A percentile compares a stretch with the other conserved stretches of the same genome.
phyloP scores from a whole-genome alignment of 1,140 invertebrate species.

The Globodera ellingtonae region DNA sequence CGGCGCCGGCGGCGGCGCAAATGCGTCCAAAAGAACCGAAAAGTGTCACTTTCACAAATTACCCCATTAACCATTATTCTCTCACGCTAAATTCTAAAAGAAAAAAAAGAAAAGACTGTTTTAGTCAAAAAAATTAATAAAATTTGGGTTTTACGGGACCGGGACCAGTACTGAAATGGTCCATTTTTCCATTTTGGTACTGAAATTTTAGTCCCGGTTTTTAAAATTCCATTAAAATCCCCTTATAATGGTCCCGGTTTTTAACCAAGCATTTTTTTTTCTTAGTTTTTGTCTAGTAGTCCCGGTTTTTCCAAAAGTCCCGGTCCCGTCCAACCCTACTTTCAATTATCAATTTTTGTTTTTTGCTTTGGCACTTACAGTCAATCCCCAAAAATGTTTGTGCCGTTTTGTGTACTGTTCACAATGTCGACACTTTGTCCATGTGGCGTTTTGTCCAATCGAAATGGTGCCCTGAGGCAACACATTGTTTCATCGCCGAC shows the following conservation, averaged over 20 bases:
- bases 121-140: background rate
- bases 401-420: background rate
- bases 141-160: background rate
- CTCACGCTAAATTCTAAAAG: too few species aligned
- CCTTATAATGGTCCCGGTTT: too few species aligned
- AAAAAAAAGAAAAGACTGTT: too few species aligned
- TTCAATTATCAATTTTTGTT: background rate
- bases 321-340: too few species aligned
- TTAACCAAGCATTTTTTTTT: too few species aligned
- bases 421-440: background rate
- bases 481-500: background rate
- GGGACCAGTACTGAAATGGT: too few species aligned
- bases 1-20: too few species aligned
- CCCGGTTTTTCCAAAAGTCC: too few species aligned
- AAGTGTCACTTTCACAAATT: constrained; percentile 5
- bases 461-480: background rate
- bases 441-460: background rate
- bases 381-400: constrained; percentile 7
- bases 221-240: too few species aligned
- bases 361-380: background rate
- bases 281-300: too few species aligned
- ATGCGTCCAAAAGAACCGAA: background rate
- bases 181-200: too few species aligned
- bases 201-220: too few species aligned
- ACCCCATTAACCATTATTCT: background rate